phyloP scores from a whole-genome alignment of 2,113 vertebrate species.

The Redunca redunca region DNA sequence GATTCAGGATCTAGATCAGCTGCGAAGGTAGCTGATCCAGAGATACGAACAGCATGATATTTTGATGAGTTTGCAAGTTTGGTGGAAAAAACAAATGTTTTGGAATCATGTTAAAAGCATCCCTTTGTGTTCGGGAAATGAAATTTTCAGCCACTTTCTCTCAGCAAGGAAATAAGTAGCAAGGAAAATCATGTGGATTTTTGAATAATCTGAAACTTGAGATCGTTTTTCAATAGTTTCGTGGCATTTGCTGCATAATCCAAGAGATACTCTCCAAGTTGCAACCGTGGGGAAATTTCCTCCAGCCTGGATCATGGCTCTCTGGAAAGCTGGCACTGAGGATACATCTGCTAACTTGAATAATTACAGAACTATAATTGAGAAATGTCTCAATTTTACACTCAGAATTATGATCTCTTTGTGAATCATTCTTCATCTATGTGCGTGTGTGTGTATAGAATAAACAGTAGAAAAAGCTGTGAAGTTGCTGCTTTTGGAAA shows the following conservation, averaged over 20 bases:
- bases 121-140: not conserved
- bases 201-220: constrained; percentile 11
- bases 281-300: not conserved
- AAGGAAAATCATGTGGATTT: not conserved
- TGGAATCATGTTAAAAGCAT: not conserved
- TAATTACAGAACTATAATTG: not conserved
- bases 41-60: not conserved
- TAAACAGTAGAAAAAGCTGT: not conserved
- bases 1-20: not conserved
- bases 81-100: not conserved
- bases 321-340: not conserved
- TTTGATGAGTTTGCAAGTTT: not conserved
- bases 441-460: not conserved
- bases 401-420: not conserved
- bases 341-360: not conserved
- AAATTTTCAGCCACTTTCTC: not conserved
- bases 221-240: not conserved
- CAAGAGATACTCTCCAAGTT: not conserved
- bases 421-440: not conserved
- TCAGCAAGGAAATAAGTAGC: not conserved
- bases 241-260: not conserved
- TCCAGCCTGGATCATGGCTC: not conserved
- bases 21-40: not conserved
- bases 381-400: not conserved
- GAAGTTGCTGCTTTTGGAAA: not conserved